These are phyloP conservation scores for Lordiphosa fenestrarum DNA, from an alignment of 2,888 invertebrate species.

Conservation along the genomic window DNA sequence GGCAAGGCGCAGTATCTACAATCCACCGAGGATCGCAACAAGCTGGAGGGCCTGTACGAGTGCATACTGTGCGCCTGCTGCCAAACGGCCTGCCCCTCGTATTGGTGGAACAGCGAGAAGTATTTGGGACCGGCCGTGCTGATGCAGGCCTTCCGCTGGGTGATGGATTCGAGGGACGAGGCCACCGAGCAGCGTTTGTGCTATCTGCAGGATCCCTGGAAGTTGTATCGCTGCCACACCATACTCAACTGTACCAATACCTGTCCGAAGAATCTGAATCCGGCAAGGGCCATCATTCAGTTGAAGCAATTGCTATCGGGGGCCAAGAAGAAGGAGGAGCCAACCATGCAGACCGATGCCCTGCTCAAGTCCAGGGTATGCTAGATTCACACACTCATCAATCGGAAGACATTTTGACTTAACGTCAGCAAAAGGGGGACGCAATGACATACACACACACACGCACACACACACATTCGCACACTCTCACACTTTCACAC, in stretches of 20 bases:
- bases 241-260: conserved; percentile 97
- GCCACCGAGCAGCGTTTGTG: conserved; percentile 87
- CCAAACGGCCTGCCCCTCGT: conserved; percentile 96
- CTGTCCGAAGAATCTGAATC: conserved; percentile 98
- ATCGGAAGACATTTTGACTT: too few relatives aligned
- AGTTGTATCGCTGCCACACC: conserved; percentile 96
- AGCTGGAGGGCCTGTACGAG: conserved; percentile 97
- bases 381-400: background rate
- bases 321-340: conserved; percentile 87
- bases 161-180: conserved; percentile 96
- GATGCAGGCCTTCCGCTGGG: conserved; percentile 99
- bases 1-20: conserved; percentile 92
- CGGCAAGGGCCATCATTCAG: conserved; percentile 95
- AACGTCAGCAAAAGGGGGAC: background rate
- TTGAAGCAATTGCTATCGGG: conserved; percentile 94
- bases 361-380: conserved; percentile 76
- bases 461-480: background rate
- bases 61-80: conserved; percentile 99
- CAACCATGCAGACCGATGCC: conserved; percentile 85
- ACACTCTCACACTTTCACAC: too few relatives aligned
- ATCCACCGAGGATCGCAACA: conserved; percentile 92
- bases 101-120: conserved; percentile 99
- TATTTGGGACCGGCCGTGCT: conserved; percentile 98
- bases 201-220: conserved; percentile 91
- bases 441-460: background rate